These are phyloP conservation scores for Leptoclinus maculatus DNA, from an alignment of 2,797 vertebrate genomes.

Conservation along the genomic window DNA sequence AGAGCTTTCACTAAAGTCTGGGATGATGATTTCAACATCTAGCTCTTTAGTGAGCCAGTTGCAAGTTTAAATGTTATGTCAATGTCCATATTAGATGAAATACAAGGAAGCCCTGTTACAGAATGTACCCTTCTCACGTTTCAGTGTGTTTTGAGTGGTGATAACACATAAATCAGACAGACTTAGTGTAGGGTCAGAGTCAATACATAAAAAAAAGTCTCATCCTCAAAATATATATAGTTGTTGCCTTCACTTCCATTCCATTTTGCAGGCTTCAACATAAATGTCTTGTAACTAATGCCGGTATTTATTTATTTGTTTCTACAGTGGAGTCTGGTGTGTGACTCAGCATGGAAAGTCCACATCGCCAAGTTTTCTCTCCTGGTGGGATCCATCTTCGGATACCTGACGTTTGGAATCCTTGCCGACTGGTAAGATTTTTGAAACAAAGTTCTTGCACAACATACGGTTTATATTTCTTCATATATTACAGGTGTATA, in stretches of 20 bases:
- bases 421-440: conserved; percentile 95
- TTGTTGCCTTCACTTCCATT: background rate
- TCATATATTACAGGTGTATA: background rate
- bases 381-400: conserved; percentile 97
- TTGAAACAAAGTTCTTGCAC: background rate
- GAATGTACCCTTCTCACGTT: conserved; percentile 3
- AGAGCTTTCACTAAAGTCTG: background rate
- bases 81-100: background rate
- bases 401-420: conserved; percentile 95
- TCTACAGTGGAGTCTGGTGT: conserved; percentile 95
- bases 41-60: background rate
- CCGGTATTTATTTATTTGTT: conserved; percentile 69
- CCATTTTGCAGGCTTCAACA: background rate
- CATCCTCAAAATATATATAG: background rate
- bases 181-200: background rate
- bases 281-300: conserved; percentile 30
- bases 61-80: background rate
- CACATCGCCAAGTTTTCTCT: conserved; percentile 98
- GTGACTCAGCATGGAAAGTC: conserved; percentile 93
- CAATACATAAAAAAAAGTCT: conserved; percentile 1
- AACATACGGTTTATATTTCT: background rate
- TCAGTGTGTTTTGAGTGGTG: conserved; percentile 14
- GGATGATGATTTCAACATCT: background rate
- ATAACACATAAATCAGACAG: conserved; percentile 6
- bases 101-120: background rate